Evolutionary conservation across 2,797 vertebrate genomes (phyloP), one percentile per base, ranked within the genome.

Genomic region (Euthynnus affinis): DNA sequence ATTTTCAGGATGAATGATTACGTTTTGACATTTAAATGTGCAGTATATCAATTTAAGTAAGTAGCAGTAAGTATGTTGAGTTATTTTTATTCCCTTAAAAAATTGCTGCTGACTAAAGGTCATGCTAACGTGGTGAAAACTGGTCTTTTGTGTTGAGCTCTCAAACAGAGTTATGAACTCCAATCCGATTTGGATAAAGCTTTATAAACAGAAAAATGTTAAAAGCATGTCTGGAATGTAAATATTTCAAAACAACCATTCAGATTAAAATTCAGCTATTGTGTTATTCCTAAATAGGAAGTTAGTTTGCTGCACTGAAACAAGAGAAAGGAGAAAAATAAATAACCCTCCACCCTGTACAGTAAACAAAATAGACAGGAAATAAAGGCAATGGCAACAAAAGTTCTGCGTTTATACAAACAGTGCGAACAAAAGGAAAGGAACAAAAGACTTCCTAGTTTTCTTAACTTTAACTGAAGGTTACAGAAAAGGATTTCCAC

Each of bases 141-240:
- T 14, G 4, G 6, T 27, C 7, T 84, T 77, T 78, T 85, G 78
- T 78, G 65, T 67, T 29, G 46, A 78, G 73, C 48, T 74, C 53
- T 71, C 53, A 68, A 66, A 71, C 22, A 12, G 48, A 64, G 73
- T 69, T 71, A 65, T 71, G 74, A 74, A 67, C 49, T 78, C 9
- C 53, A 82, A 74, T 71, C 66, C 37, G 63, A 76, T 80, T 76
- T 76, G 55, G 51, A 81, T 62, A 57, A 87, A 80, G 49, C 49
- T 76, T 62, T 55, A 66, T 55, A 62, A 82, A 87, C 62, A 74
- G 65, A 71, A 81, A 64, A 49, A 78, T 76, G 42, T 75, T 40
- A 51, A 75, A 82, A 81, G 42, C 74, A 85, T 60, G 48, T 52
- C 17, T 77, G 76, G 78, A 85, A 87, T 87, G 73, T 80, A 76